phyloP scores from a whole-genome alignment of 2,797 vertebrate genomes.

The Phataginus tricuspis region DNA sequence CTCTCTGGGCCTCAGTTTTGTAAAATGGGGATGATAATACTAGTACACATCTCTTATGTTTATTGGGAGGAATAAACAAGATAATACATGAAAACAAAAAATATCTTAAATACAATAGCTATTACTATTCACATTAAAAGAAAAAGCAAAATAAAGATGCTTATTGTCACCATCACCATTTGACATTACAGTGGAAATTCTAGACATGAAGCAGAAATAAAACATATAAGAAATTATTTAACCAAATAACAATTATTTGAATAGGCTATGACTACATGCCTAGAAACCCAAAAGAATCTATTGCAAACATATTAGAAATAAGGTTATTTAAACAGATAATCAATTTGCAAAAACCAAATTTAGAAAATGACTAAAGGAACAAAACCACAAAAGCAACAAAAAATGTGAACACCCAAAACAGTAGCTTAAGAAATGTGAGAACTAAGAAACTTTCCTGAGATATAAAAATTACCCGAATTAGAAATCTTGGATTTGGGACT shows the following conservation, averaged over 20 bases:
- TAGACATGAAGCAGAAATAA: not conserved
- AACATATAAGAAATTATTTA: conserved; percentile 2
- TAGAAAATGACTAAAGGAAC: conserved; percentile 15
- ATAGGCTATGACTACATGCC: not conserved
- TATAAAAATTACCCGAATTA: conserved; percentile 7
- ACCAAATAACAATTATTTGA: not conserved
- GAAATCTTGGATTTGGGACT: not conserved
- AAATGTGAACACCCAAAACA: not conserved
- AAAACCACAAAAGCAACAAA: conserved; percentile 42
- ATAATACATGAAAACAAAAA: conserved; percentile 1
- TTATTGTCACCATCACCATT: not conserved
- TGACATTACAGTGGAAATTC: not conserved
- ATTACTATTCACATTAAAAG: not conserved
- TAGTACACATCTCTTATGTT: not conserved
- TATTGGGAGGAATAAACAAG: not conserved
- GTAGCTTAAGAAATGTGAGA: not conserved
- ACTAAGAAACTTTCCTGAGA: not conserved
- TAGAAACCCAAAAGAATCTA: not conserved
- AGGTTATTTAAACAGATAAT: not conserved
- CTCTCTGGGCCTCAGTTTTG: not conserved
- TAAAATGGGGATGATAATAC: not conserved
- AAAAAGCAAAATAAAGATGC: not conserved
- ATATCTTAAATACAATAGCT: not conserved
- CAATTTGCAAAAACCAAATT: not conserved
- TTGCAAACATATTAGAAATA: not conserved